A percentile compares a stretch with the other conserved stretches of the same genome.
phyloP scores from a whole-genome alignment of 2,797 vertebrate genomes.

The Enteromius mattozi region DNA sequence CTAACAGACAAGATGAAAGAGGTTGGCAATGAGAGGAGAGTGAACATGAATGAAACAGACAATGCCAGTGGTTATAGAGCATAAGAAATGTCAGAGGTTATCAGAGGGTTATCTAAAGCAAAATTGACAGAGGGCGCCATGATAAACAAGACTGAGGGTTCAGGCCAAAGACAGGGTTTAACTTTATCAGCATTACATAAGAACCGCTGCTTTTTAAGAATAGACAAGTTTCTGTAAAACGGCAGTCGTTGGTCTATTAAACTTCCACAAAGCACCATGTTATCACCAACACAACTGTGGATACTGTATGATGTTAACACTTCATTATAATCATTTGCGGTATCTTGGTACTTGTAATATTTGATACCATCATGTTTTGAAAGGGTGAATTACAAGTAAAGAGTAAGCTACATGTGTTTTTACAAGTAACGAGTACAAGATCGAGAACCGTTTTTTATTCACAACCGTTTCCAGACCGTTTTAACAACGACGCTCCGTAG shows the following conservation, averaged over 20 bases:
- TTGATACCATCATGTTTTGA: not conserved
- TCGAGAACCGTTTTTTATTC: not conserved
- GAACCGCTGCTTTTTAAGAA: constrained; percentile 20
- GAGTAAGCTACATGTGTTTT: not conserved
- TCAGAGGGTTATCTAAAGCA: constrained; percentile 45
- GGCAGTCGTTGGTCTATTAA: not conserved
- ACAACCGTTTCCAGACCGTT: not conserved
- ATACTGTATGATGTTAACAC: not conserved
- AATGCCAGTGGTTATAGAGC: constrained; percentile 21
- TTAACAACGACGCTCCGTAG: not conserved
- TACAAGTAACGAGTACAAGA: not conserved
- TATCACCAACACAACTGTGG: not conserved
- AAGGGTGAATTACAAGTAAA: not conserved
- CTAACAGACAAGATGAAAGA: constrained; percentile 29
- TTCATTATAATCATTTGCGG: not conserved
- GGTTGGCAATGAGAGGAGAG: not conserved
- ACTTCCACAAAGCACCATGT: not conserved
- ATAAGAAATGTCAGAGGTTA: constrained; percentile 47
- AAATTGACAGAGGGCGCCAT: constrained; percentile 33
- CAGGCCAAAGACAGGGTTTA: constrained; percentile 41
- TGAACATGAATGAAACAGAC: constrained; percentile 35
- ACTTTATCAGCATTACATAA: constrained; percentile 48
- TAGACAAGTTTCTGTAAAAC: not conserved
- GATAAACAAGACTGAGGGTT: constrained; percentile 24
- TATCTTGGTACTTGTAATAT: not conserved